These are phyloP conservation scores for Tachystola acroxantha DNA, from an alignment of 2,888 invertebrate genomes.

Conservation along the genomic window DNA sequence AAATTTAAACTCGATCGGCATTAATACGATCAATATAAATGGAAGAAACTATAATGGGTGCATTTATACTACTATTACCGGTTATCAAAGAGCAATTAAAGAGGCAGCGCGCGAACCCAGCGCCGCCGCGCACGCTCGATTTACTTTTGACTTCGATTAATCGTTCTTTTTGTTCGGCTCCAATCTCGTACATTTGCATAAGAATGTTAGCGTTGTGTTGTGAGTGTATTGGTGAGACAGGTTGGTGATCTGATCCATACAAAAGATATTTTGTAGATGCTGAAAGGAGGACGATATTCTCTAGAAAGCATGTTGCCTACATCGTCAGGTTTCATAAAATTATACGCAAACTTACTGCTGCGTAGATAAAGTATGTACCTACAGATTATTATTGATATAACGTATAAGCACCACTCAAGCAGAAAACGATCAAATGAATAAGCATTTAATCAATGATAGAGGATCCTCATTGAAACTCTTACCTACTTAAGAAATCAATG, in stretches of 20 bases:
- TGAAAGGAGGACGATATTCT: not conserved
- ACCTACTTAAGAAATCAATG: conserved; percentile 35
- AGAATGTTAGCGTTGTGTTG: conserved; percentile 45
- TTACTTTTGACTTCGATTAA: conserved; percentile 66
- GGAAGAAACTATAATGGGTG: conserved; percentile 50
- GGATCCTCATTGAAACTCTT: conserved; percentile 39
- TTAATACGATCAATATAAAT: conserved; percentile 48
- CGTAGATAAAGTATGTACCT: not conserved
- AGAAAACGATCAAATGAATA: conserved; percentile 24
- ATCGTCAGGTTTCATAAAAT: too few species aligned
- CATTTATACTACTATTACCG: conserved; percentile 62
- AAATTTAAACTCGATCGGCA: conserved; percentile 41
- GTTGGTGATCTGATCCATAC: conserved; percentile 12
- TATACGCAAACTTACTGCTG: too few species aligned
- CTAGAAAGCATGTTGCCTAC: too few species aligned
- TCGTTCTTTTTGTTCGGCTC: conserved; percentile 58
- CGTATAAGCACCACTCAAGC: conserved; percentile 7
- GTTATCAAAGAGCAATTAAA: conserved; percentile 69
- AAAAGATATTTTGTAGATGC: conserved; percentile 10
- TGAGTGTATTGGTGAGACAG: conserved; percentile 24
- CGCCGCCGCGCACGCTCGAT: conserved; percentile 48
- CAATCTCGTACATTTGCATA: conserved; percentile 63
- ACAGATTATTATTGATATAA: conserved; percentile 1
- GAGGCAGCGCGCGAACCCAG: conserved; percentile 49
- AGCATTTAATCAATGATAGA: conserved; percentile 42